Evolutionary conservation across 2,113 vertebrate species (phyloP).

Genomic region (Amazona vittata): DNA sequence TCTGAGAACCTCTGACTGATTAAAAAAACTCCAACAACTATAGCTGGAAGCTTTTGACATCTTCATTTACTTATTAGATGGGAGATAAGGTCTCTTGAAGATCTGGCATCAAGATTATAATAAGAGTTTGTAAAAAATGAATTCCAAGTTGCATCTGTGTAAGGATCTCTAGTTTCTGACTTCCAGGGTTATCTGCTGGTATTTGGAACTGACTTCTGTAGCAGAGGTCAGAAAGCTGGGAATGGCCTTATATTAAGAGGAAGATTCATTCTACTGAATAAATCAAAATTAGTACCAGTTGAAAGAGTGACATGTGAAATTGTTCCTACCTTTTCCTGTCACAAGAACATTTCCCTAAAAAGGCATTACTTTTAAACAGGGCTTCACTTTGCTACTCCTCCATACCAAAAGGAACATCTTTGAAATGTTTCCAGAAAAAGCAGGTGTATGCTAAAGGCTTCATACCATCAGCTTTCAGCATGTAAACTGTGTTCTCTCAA

Average conservation of each 20-base stretch:
- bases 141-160: background rate
- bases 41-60: background rate
- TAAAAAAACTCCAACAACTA: background rate
- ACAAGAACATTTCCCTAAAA: background rate
- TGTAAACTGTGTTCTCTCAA: background rate
- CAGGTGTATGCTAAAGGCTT: background rate
- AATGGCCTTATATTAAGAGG: background rate
- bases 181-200: background rate
- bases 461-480: background rate
- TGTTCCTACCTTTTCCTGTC: background rate
- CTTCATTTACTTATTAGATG: background rate
- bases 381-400: background rate
- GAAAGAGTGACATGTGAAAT: background rate
- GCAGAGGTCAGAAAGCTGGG: background rate
- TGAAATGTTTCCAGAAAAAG: slow-evolving; percentile 35
- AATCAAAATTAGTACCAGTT: background rate
- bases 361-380: background rate
- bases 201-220: background rate
- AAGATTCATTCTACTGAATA: background rate
- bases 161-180: background rate
- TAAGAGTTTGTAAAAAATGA: background rate
- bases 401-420: background rate
- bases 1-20: background rate
- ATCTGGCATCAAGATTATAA: background rate
- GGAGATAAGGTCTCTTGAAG: background rate